Percentiles rank a stretch among this genome's conserved stretches.
Evolutionary conservation across 2,888 invertebrate genomes (phyloP).

Genomic region (Lymantria monacha): DNA sequence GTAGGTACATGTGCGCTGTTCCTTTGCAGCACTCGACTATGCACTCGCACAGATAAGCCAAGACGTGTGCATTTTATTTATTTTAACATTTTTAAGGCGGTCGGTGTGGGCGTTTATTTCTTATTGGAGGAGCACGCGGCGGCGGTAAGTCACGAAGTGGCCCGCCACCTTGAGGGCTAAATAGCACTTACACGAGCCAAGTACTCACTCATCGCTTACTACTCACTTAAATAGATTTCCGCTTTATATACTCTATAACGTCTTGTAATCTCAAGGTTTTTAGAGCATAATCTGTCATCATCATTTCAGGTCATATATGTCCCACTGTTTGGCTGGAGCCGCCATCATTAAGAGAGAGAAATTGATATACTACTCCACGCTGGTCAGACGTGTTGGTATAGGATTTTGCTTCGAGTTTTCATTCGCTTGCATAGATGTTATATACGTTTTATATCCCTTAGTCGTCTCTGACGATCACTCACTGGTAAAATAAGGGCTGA

Average conservation of each 20-base stretch:
- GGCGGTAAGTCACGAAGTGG: constrained; percentile 79
- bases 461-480: no score
- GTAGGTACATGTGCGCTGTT: constrained; percentile 40
- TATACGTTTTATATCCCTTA: no score
- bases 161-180: constrained; percentile 77
- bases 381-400: no score
- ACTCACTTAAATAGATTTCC: constrained; percentile 43
- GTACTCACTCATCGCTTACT: constrained; percentile 44
- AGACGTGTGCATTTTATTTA: constrained; percentile 81
- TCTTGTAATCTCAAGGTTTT: background rate
- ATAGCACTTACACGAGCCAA: constrained; percentile 67
- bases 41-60: constrained; percentile 69
- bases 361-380: no score
- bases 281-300: no score
- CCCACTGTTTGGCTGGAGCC: no score
- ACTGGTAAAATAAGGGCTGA: no score
- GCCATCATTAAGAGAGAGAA: no score
- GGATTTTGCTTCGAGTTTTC: no score
- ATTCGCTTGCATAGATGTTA: no score
- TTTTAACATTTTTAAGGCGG: constrained; percentile 78
- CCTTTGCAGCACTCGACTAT: constrained; percentile 64
- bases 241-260: background rate
- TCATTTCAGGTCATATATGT: no score
- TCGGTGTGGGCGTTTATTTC: constrained; percentile 50
- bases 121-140: constrained; percentile 61